Evolutionary conservation across 2,888 invertebrate species (phyloP).

Genomic region (Pachymerium ferrugineum): DNA sequence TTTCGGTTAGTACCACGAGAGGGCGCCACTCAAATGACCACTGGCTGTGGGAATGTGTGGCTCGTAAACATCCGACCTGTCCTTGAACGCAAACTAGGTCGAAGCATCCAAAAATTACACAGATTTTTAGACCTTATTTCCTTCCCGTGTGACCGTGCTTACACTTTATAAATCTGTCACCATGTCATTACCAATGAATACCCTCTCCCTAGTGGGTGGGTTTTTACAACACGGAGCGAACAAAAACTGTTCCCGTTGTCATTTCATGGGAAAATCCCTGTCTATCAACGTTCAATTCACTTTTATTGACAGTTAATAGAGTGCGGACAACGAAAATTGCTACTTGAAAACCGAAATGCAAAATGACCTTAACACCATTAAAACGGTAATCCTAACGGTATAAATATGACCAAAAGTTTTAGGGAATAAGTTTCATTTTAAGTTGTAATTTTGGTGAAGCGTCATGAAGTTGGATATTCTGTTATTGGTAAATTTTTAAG

Average conservation of each 20-base stretch:
- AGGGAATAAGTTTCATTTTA: too few relatives aligned
- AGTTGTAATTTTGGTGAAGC: too few relatives aligned
- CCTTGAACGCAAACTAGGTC: neutral
- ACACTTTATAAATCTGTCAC: neutral
- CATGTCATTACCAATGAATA: neutral
- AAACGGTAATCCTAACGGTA: neutral
- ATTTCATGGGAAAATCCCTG: neutral
- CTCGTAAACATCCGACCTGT: neutral
- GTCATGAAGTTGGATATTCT: too few relatives aligned
- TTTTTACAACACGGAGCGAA: neutral
- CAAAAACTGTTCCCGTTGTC: neutral
- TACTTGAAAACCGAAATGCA: neutral
- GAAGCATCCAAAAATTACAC: neutral
- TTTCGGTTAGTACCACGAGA: too few relatives aligned
- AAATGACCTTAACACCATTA: neutral
- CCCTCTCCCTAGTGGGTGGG: neutral
- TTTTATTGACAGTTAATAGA: slow-evolving; percentile 1
- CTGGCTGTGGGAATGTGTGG: too few relatives aligned
- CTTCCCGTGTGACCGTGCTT: neutral
- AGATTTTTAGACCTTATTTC: neutral
- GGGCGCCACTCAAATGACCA: too few relatives aligned
- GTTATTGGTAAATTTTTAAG: too few relatives aligned
- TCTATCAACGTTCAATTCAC: neutral
- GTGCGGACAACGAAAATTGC: neutral
- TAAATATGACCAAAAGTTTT: too few relatives aligned